Evolutionary conservation across 2,888 invertebrate species (phyloP).

Genomic region (Heliconius sara): DNA sequence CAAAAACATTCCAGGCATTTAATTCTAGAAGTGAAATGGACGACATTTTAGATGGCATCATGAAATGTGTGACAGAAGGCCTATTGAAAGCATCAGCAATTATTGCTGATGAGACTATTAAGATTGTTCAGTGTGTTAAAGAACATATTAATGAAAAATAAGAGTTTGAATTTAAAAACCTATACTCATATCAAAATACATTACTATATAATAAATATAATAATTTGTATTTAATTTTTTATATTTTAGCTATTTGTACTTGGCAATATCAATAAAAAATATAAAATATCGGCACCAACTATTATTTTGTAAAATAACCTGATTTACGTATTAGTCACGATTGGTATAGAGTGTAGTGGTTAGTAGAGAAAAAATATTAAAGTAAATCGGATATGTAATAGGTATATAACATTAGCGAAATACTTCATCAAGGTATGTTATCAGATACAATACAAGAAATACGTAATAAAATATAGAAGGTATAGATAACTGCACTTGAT

Average conservation of each 20-base stretch:
- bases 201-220: not conserved
- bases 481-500: too few species aligned
- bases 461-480: too few species aligned
- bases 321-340: too few species aligned
- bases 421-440: too few species aligned
- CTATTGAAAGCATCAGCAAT: constrained; percentile 55
- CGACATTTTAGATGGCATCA: constrained; percentile 55
- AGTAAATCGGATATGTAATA: too few species aligned
- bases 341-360: too few species aligned
- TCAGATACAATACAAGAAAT: too few species aligned
- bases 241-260: not conserved
- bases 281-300: not conserved
- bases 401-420: too few species aligned
- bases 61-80: constrained; percentile 58
- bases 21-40: constrained; percentile 54
- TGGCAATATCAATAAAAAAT: not conserved
- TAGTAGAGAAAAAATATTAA: too few species aligned
- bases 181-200: not conserved
- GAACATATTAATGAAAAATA: constrained; percentile 32
- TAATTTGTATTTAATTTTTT: not conserved
- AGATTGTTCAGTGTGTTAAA: constrained; percentile 57
- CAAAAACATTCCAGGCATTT: constrained; percentile 53
- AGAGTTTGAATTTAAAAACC: not conserved
- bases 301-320: too few species aligned
- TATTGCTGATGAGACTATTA: constrained; percentile 54